Conservation (phyloP, 2,113 vertebrate species). For the Sprattus sprattus region DNA sequence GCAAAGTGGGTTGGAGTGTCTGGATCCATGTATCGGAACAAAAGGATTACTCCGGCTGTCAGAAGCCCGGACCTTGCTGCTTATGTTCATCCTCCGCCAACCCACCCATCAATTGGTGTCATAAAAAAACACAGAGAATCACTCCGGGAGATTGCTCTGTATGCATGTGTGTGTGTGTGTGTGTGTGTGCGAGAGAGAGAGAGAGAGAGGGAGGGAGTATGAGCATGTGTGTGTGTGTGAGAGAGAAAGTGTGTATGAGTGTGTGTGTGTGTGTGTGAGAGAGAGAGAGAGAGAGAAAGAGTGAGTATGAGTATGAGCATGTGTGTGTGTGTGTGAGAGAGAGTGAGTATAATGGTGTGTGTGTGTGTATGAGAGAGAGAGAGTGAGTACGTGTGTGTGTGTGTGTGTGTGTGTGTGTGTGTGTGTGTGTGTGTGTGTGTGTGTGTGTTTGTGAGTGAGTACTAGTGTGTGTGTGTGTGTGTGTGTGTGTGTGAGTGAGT, state of each 20-base stretch:
- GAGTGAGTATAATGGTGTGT: not conserved
- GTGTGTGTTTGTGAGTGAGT: not conserved
- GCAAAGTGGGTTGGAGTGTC: conserved; percentile 19
- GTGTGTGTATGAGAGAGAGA: no score
- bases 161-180: not conserved
- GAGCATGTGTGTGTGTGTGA: no score
- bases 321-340: not conserved
- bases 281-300: no score
- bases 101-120: not conserved
- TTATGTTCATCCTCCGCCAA: conserved; percentile 19
- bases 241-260: no score
- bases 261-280: not conserved
- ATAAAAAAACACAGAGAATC: not conserved
- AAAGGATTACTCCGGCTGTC: conserved; percentile 38
- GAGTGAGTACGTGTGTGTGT: not conserved
- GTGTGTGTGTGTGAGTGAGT: not conserved
- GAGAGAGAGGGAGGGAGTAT: not conserved
- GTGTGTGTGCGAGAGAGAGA: not conserved
- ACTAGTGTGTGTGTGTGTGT: not conserved
- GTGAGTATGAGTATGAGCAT: not conserved
- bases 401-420: not conserved
- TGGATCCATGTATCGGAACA: conserved; percentile 34
- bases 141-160: not conserved
- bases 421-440: not conserved
- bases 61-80: conserved; percentile 25